These are phyloP conservation scores for Drosophila histrio DNA, from an alignment of 2,888 invertebrate species.

Conservation along the genomic window DNA sequence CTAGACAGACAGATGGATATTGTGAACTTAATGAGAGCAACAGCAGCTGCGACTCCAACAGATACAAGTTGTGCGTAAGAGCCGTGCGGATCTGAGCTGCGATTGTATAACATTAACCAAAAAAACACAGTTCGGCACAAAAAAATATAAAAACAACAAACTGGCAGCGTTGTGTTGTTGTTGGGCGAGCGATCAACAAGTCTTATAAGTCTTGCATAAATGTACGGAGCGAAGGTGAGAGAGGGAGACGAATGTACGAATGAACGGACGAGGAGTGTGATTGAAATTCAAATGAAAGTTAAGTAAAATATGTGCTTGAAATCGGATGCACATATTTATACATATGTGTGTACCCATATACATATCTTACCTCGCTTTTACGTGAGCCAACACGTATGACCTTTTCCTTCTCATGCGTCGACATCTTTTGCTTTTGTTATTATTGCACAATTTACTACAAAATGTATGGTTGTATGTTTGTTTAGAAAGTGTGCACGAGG, in stretches of 20 bases:
- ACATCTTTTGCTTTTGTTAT: conserved; percentile 53
- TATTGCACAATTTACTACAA: conserved; percentile 68
- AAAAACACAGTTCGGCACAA: conserved; percentile 34
- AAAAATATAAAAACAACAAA: conserved; percentile 35
- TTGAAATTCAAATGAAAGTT: conserved; percentile 72
- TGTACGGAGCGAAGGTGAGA: conserved; percentile 12
- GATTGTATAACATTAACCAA: conserved; percentile 75
- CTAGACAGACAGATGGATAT: conserved; percentile 17
- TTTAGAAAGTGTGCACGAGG: conserved; percentile 64
- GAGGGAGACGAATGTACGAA: conserved; percentile 9
- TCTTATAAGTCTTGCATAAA: conserved; percentile 68
- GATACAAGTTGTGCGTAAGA: conserved; percentile 45
- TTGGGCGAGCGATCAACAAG: conserved; percentile 70
- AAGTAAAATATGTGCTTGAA: conserved; percentile 28
- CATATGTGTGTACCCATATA: conserved; percentile 18
- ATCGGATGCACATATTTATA: conserved; percentile 46
- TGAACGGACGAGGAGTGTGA: conserved; percentile 35
- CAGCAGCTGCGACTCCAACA: conserved; percentile 14
- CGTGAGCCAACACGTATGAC: conserved; percentile 91
- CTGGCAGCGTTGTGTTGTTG: conserved; percentile 18
- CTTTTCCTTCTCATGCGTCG: conserved; percentile 83
- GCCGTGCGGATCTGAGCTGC: conserved; percentile 42
- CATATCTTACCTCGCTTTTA: conserved; percentile 90
- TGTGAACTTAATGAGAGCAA: conserved; percentile 34
- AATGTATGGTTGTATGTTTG: conserved; percentile 13